Evolutionary conservation across 2,888 invertebrate species (phyloP).

Genomic region (Pristionchus arcanus): DNA sequence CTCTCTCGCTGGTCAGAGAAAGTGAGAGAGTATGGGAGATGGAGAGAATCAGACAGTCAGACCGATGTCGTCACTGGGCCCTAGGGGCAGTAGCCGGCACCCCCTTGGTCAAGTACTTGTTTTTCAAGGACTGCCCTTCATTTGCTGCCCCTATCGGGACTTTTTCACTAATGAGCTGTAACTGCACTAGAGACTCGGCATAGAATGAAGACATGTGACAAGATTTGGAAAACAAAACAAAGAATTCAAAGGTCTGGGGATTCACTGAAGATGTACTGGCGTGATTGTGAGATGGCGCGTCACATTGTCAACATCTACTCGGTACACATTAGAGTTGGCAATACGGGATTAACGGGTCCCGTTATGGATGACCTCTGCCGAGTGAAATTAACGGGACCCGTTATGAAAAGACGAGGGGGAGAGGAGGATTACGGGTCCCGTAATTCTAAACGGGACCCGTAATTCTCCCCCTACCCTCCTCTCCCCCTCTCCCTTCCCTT

Average conservation of each 20-base stretch:
- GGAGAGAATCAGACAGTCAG: not conserved
- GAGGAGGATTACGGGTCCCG: too few relatives aligned
- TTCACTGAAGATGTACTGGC: too few relatives aligned
- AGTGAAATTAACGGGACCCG: too few relatives aligned
- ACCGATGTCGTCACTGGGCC: not conserved
- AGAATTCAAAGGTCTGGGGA: not conserved
- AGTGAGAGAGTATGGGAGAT: too few relatives aligned
- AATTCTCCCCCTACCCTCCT: too few relatives aligned
- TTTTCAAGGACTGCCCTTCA: not conserved
- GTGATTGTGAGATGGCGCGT: too few relatives aligned
- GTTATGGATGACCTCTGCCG: too few relatives aligned
- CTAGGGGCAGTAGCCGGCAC: not conserved
- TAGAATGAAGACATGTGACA: not conserved
- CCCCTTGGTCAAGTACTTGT: conserved; percentile 4
- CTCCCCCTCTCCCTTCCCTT: too few relatives aligned
- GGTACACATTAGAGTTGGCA: not conserved
- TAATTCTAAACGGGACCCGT: too few relatives aligned
- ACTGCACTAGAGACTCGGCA: not conserved
- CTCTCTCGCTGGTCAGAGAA: not conserved
- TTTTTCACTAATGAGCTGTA: conserved; percentile 8
- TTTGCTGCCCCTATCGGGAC: not conserved
- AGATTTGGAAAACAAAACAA: not conserved
- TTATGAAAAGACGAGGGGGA: too few relatives aligned
- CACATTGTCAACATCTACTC: not conserved
- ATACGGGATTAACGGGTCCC: too few relatives aligned